A percentile compares a stretch with the other conserved stretches of the same genome.
Conservation (phyloP, 2,797 vertebrate species). For the Cirrhinus mrigala region DNA sequence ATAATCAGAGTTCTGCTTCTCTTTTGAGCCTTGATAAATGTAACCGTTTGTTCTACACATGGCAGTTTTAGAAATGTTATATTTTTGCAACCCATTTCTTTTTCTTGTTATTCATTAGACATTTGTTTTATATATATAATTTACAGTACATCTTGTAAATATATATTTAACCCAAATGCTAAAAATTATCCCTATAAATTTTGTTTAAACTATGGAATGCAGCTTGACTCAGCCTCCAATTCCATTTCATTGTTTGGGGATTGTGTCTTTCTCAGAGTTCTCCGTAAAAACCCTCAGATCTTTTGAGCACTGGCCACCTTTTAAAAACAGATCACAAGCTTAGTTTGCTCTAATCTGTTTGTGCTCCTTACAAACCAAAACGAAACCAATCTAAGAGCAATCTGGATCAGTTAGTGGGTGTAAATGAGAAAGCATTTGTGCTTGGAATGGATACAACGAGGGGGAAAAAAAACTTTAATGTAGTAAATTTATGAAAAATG, state of each 20-base stretch:
- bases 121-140: not conserved
- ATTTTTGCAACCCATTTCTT: not conserved
- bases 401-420: constrained; percentile 56
- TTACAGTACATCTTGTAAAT: not conserved
- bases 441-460: constrained; percentile 34
- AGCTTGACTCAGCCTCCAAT: constrained; percentile 32
- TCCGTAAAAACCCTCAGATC: constrained; percentile 58
- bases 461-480: not conserved
- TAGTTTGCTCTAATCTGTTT: constrained; percentile 63
- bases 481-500: not conserved
- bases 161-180: not conserved
- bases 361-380: constrained; percentile 58
- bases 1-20: constrained; percentile 40
- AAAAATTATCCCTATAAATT: not conserved
- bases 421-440: constrained; percentile 50
- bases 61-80: not conserved
- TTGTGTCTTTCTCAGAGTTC: constrained; percentile 59
- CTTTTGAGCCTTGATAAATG: constrained; percentile 58
- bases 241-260: constrained; percentile 57
- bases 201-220: constrained; percentile 13
- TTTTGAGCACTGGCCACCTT: constrained; percentile 53
- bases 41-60: constrained; percentile 5
- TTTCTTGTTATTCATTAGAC: not conserved
- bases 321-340: constrained; percentile 64
- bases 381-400: constrained; percentile 59